phyloP scores from a whole-genome alignment of 1,140 invertebrate species.

The Diploscapter pachys region DNA sequence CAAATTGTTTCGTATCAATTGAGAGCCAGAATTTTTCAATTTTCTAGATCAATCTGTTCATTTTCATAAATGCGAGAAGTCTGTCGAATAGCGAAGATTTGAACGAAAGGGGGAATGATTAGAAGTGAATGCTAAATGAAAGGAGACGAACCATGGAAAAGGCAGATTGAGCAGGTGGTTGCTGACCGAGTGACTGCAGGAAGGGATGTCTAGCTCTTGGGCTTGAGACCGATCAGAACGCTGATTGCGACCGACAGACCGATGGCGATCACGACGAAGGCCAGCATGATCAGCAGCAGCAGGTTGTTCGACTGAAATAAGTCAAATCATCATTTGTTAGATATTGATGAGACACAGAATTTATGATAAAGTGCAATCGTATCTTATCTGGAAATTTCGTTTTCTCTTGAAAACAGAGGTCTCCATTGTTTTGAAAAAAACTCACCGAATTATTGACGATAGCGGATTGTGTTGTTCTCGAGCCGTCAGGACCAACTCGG shows the following conservation, averaged over 20 bases:
- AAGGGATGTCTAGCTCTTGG: background rate
- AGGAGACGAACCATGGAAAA: no score
- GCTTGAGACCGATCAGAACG: conserved; percentile 25
- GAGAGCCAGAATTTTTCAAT: no score
- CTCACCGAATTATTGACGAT: background rate
- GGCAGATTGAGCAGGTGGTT: no score
- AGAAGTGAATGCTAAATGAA: no score
- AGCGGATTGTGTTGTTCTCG: background rate
- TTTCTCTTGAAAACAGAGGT: background rate
- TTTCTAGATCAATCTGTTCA: no score
- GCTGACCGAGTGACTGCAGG: no score
- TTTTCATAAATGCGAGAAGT: no score
- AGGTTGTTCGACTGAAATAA: conserved; percentile 2
- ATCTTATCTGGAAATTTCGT: background rate
- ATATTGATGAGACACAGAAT: background rate
- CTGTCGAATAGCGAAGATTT: no score
- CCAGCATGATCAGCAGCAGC: conserved; percentile 1
- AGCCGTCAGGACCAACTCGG: background rate
- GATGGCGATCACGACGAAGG: conserved; percentile 16
- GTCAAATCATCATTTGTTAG: background rate
- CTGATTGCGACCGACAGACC: conserved; percentile 19
- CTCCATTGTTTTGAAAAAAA: background rate
- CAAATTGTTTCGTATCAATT: no score
- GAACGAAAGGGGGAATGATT: no score
- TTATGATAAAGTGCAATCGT: background rate